Percentiles rank a stretch among this genome's conserved stretches.
phyloP scores from a whole-genome alignment of 53 echinoderm and acorn worm species.

The Hippasteria phrygiana region DNA sequence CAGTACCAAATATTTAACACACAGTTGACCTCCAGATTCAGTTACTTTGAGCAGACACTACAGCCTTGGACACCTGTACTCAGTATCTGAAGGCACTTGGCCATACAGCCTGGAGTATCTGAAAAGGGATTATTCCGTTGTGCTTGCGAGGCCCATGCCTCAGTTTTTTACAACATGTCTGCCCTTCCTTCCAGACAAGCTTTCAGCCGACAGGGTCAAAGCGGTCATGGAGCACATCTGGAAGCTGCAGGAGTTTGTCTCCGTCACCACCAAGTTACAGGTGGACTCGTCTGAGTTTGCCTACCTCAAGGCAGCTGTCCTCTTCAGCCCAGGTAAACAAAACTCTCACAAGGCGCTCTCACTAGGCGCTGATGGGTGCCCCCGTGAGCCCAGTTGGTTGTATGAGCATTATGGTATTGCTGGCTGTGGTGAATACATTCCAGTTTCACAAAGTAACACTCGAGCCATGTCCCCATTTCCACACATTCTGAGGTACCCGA shows the following conservation, averaged over 20 bases:
- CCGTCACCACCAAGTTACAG: slow-evolving; percentile 83
- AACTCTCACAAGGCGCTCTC: not conserved
- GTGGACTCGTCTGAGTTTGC: slow-evolving; percentile 94
- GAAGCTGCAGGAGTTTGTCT: slow-evolving; percentile 99
- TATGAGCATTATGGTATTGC: no score
- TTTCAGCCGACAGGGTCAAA: slow-evolving; percentile 98
- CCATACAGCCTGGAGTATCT: not conserved
- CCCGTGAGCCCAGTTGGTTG: no score
- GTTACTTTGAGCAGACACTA: no score
- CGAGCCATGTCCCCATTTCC: no score
- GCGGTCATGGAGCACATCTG: slow-evolving; percentile 99
- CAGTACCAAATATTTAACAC: no score
- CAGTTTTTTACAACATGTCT: not conserved
- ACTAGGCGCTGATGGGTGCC: no score
- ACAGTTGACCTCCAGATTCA: no score
- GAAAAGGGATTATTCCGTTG: no score
- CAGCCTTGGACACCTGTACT: no score
- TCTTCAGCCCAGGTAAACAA: slow-evolving; percentile 94
- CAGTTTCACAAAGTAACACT: no score
- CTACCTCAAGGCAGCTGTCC: slow-evolving; percentile 95
- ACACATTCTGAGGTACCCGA: no score
- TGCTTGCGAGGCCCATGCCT: not conserved
- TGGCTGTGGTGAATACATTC: no score
- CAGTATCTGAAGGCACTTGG: not conserved
- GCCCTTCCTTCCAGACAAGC: slow-evolving; percentile 77